phyloP scores from a whole-genome alignment of 2,888 invertebrate genomes.

The Caenorhabditis sinica region DNA sequence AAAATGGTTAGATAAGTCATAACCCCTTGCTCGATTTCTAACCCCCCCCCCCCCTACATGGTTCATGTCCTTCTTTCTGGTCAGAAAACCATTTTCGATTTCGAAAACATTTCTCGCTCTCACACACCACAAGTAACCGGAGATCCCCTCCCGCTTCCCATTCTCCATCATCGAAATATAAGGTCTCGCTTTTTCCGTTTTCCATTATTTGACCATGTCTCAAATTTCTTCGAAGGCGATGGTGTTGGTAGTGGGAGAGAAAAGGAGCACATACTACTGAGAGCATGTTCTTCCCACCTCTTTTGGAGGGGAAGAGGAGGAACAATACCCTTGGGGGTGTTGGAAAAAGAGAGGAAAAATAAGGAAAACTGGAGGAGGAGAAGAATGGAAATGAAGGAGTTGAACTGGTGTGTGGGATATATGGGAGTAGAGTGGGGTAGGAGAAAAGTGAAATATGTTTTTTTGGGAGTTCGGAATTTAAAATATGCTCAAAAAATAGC shows the following conservation, averaged over 20 bases:
- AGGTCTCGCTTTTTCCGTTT: conserved; percentile 9
- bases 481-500: no score
- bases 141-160: conserved; percentile 2
- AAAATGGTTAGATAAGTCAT: no score
- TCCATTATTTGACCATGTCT: conserved; percentile 38
- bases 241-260: not conserved
- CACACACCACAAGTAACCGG: conserved; percentile 20
- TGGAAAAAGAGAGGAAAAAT: not conserved
- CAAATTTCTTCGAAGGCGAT: conserved; percentile 25
- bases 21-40: no score
- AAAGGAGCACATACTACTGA: conserved; percentile 26
- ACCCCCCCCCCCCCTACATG: not conserved
- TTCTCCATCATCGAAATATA: not conserved
- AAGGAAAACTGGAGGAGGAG: no score
- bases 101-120: not conserved
- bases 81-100: conserved; percentile 3
- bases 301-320: not conserved
- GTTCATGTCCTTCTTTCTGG: not conserved
- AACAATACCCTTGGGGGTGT: conserved; percentile 35
- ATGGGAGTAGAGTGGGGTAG: not conserved
- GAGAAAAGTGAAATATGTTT: not conserved
- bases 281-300: conserved; percentile 46
- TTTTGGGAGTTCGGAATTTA: no score
- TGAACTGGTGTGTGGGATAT: not conserved
- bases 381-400: conserved; percentile 3